phyloP scores from a whole-genome alignment of 2,797 vertebrate genomes.

The Delichon dasypus region DNA sequence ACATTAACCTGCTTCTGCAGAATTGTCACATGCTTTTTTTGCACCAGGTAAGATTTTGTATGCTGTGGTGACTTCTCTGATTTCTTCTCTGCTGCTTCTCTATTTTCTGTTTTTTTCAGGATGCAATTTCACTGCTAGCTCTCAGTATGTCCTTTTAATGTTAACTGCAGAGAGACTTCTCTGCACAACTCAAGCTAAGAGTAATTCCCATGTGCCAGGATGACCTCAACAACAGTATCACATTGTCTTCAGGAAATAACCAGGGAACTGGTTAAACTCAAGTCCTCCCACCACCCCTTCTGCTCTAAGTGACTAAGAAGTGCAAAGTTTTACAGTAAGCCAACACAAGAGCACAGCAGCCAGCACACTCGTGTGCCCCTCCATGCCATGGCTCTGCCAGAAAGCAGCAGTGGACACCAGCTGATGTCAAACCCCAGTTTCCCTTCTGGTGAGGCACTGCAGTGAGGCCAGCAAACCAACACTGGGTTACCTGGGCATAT shows the following conservation, averaged over 20 bases:
- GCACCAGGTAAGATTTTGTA: slow-evolving; percentile 40
- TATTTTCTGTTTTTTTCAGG: slow-evolving; percentile 86
- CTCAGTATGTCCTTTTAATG: slow-evolving; percentile 67
- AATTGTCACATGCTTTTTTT: slow-evolving; percentile 20
- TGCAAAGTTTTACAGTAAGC: background rate
- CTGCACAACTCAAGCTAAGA: slow-evolving; percentile 31
- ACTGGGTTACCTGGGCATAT: background rate
- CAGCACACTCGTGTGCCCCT: background rate
- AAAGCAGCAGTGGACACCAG: background rate
- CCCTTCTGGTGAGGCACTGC: background rate
- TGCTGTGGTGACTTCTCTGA: slow-evolving; percentile 43
- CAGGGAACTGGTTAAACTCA: background rate
- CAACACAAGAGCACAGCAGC: background rate
- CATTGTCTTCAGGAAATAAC: background rate
- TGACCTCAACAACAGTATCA: background rate
- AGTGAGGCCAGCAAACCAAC: background rate
- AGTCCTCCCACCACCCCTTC: background rate
- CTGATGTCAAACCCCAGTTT: background rate
- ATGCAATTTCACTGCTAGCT: slow-evolving; percentile 80
- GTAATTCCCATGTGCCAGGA: slow-evolving; percentile 33
- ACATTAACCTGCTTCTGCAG: background rate
- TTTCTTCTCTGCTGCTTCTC: slow-evolving; percentile 80
- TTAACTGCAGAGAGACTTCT: background rate
- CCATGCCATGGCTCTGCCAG: background rate
- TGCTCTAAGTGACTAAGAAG: background rate